Evolutionary conservation across 2,113 vertebrate genomes (phyloP).

Genomic region (Pitta sordida): DNA sequence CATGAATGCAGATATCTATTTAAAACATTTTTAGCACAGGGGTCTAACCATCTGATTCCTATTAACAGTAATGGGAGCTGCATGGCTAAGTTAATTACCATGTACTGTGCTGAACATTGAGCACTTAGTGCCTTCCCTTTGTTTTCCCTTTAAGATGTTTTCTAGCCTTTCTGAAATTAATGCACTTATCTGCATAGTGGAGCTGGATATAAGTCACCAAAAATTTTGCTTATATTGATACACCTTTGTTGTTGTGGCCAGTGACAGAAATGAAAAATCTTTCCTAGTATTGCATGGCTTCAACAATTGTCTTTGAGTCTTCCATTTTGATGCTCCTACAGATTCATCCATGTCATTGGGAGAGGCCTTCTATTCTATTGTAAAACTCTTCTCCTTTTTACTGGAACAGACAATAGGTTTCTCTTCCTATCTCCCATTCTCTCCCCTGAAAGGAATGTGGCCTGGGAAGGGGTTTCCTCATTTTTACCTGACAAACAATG

Average conservation of each 20-base stretch:
- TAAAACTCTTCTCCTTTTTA: no score
- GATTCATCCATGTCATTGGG: no score
- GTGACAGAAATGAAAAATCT: neutral
- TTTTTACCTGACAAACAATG: no score
- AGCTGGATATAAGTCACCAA: neutral
- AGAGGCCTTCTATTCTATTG: no score
- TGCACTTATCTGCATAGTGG: neutral
- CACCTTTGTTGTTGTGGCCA: neutral
- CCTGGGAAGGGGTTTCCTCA: no score
- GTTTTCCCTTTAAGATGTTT: constrained; percentile 7
- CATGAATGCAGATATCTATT: neutral
- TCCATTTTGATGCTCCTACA: neutral
- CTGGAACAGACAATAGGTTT: no score
- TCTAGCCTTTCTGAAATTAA: neutral
- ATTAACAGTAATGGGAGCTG: constrained; percentile 50
- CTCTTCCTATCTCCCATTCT: no score
- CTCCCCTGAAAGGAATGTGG: no score
- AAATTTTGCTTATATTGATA: neutral
- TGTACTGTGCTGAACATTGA: neutral
- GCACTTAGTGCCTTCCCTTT: neutral
- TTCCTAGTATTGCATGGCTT: neutral
- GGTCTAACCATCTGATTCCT: constrained; percentile 55
- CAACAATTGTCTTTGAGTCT: neutral
- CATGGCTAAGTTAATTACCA: constrained; percentile 40
- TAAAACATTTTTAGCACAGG: constrained; percentile 41